Conservation (phyloP, 1,140 invertebrate genomes). For the Antheraea mylitta region DNA sequence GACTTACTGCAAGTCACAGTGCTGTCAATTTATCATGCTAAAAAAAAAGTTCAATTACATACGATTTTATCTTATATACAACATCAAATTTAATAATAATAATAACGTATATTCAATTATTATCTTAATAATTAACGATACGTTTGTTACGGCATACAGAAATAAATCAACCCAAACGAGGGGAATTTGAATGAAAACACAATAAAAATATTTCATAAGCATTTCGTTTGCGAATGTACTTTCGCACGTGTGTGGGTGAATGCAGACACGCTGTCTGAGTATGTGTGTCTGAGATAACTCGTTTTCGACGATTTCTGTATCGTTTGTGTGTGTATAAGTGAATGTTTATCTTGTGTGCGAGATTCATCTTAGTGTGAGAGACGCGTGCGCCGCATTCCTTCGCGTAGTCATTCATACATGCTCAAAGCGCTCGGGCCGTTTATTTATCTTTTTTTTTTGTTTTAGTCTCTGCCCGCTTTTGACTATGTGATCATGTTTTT, state of each 20-base stretch:
- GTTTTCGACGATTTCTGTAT: slow-evolving; percentile 37
- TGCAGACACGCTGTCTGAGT: slow-evolving; percentile 35
- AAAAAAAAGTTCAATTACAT: not conserved
- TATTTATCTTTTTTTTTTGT: slow-evolving; percentile 38
- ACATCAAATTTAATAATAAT: not conserved
- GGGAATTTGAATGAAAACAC: slow-evolving; percentile 27
- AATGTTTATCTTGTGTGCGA: slow-evolving; percentile 23
- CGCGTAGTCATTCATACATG: slow-evolving; percentile 67
- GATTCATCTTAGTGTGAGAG: slow-evolving; percentile 40
- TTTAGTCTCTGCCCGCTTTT: slow-evolving; percentile 10
- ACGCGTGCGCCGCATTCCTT: slow-evolving; percentile 68
- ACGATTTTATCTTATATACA: not conserved
- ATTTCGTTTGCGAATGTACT: slow-evolving; percentile 34
- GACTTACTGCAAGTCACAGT: too few species aligned
- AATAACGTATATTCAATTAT: not conserved
- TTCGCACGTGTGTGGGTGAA: slow-evolving; percentile 36
- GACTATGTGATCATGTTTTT: slow-evolving; percentile 9
- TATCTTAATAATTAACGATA: slow-evolving; percentile 22
- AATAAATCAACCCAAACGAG: slow-evolving; percentile 27
- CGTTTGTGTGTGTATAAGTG: slow-evolving; percentile 37
- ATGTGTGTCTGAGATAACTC: slow-evolving; percentile 59
- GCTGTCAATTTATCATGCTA: too few species aligned
- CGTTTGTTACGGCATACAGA: slow-evolving; percentile 2
- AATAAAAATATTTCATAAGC: slow-evolving; percentile 27
- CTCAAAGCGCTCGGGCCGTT: slow-evolving; percentile 34